These are phyloP conservation scores for Acanthococcus lagerstroemiae DNA, from an alignment of 2,888 invertebrate genomes.

Conservation along the genomic window DNA sequence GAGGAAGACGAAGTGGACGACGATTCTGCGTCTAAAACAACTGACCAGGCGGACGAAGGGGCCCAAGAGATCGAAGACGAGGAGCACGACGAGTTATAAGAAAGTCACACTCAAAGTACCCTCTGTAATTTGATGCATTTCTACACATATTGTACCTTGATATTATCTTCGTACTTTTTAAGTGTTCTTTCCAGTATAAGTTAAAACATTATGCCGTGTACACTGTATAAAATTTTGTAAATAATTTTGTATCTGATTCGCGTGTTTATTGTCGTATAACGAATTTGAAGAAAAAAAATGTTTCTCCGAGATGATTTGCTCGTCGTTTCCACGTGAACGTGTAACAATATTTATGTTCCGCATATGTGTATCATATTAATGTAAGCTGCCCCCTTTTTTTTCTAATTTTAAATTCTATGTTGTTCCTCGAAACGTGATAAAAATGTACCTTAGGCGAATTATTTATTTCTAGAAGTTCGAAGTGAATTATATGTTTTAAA, in stretches of 20 bases:
- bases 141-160: background rate
- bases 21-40: background rate
- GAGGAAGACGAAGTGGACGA: slow-evolving; percentile 16
- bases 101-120: background rate
- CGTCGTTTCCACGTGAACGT: too few species aligned
- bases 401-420: too few species aligned
- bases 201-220: background rate
- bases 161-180: too few species aligned
- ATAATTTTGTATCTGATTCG: background rate
- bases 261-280: background rate
- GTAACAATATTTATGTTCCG: too few species aligned
- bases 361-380: too few species aligned
- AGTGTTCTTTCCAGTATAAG: background rate
- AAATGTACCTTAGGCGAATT: too few species aligned
- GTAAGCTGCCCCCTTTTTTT: too few species aligned
- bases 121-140: background rate
- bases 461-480: too few species aligned
- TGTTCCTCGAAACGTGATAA: too few species aligned
- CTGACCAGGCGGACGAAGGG: slow-evolving; percentile 12
- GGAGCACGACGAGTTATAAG: slow-evolving; percentile 33
- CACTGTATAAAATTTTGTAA: background rate
- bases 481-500: too few species aligned
- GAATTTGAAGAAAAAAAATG: too few species aligned
- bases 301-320: too few species aligned
- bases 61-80: slow-evolving; percentile 11